A percentile compares a stretch with the other conserved stretches of the same genome.
Conservation (phyloP, 2,797 vertebrate genomes). For the Hippopotamyrus pictus region DNA sequence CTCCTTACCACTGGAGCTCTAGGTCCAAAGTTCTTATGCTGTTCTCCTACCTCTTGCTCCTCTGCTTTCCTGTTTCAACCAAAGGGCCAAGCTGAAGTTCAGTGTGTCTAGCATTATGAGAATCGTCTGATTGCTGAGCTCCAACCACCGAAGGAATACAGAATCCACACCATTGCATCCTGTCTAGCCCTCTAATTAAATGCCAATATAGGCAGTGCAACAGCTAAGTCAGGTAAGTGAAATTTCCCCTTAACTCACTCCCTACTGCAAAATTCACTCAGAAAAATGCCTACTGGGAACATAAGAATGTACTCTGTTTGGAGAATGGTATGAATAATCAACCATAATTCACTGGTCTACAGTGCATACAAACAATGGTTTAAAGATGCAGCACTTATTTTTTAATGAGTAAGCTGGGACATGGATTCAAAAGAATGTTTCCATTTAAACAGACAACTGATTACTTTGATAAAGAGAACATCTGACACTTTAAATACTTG, state of each 20-base stretch:
- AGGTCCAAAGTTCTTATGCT: not conserved
- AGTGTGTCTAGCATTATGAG: not conserved
- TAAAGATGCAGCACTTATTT: not conserved
- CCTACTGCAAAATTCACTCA: not conserved
- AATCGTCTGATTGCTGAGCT: not conserved
- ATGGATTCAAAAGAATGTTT: not conserved
- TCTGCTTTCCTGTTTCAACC: not conserved
- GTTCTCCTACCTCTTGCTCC: not conserved
- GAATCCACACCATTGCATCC: not conserved
- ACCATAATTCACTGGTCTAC: not conserved
- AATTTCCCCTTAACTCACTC: not conserved
- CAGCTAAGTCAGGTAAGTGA: slow-evolving; percentile 1
- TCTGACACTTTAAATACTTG: not conserved
- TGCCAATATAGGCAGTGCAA: not conserved
- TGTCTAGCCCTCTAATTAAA: not conserved
- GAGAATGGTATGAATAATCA: not conserved
- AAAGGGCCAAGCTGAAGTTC: not conserved
- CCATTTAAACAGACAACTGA: not conserved
- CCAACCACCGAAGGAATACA: not conserved
- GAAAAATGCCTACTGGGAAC: not conserved
- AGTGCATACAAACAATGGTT: not conserved
- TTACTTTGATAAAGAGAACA: not conserved
- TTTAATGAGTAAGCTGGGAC: not conserved
- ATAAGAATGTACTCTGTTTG: not conserved
- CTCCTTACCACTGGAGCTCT: not conserved